Evolutionary conservation across 2,797 vertebrate species (phyloP), one percentile per base, ranked within the genome.

Genomic region (Eospalax fontanierii): DNA sequence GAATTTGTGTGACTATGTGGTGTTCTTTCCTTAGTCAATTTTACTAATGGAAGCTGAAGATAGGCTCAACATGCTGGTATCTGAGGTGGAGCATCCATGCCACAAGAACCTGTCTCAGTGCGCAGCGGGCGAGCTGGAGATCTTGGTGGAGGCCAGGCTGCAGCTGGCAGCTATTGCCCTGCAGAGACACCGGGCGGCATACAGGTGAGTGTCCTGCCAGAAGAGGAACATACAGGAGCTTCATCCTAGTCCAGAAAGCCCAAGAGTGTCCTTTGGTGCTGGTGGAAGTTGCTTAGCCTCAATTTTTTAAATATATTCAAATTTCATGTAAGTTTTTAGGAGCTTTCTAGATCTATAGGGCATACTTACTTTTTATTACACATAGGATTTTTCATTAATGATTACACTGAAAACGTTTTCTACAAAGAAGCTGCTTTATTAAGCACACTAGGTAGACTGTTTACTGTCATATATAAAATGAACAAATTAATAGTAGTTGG

Each of bases 101-200:
- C 80, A 59, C 80, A 95, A 40, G 88, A 97, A 90, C 95, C 96
- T 97, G 22, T 81, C 92, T 54, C 57, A 1, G 9, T 98, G 95
- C 92, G 97, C 97, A 19, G 97, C 96, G 35, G 98, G 98, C 30
- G 99, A 99, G 61, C 83, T 99, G 94, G 99, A 99, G 97, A 85
- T 98, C 59, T 91, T 98, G 26, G 97, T 98, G 96, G 99, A 99
- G 96, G 98, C 98, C 68, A 98, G 97, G 95, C 99, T 99, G 95
- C 98, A 99, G 21, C 98, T 99, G 97, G 98, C 99, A 76, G 98
- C 97, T 38, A 95, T 99, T 65, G 98, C 98, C 97, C 98, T 99
- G 94, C 99, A 99, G 98, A 99, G 98, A 92, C 98, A 99, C 96
- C 97, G 97, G 79, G 96, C 98, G n/a, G 98, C 99, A 26, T 96